Evolutionary conservation across 2,888 invertebrate species (phyloP).

Genomic region (Tenthredo mesomela): DNA sequence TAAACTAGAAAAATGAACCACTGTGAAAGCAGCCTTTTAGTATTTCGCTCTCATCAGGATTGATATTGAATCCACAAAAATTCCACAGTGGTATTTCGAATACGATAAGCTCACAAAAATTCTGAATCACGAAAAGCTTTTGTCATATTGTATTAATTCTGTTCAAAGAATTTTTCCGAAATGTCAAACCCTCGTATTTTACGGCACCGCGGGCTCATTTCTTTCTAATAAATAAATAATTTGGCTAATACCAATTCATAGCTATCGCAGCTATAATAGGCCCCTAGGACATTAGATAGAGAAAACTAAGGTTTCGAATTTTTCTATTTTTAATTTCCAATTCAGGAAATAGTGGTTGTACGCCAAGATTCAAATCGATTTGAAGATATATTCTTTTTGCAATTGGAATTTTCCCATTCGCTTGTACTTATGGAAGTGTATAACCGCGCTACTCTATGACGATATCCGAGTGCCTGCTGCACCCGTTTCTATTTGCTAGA

Average conservation of each 20-base stretch:
- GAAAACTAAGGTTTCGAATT: neutral
- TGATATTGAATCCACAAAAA: neutral
- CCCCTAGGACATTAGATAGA: neutral
- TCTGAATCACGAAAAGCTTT: neutral
- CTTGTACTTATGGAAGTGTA: neutral
- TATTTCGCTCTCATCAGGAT: neutral
- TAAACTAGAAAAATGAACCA: neutral
- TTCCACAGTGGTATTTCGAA: neutral
- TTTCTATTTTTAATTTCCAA: neutral
- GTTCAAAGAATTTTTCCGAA: neutral
- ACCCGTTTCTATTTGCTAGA: neutral
- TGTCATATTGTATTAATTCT: neutral
- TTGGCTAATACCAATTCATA: neutral
- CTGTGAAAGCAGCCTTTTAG: neutral
- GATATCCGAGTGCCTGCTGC: neutral
- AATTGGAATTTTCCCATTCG: neutral
- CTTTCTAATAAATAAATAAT: neutral
- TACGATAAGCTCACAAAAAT: neutral
- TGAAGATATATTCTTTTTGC: neutral
- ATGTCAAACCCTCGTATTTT: neutral
- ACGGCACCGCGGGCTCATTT: neutral
- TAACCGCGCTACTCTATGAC: neutral
- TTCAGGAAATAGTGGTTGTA: neutral
- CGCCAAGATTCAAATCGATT: neutral
- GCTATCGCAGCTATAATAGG: neutral